phyloP scores from a whole-genome alignment of 2,888 invertebrate species.

The Gymnoscelis rufifasciata region DNA sequence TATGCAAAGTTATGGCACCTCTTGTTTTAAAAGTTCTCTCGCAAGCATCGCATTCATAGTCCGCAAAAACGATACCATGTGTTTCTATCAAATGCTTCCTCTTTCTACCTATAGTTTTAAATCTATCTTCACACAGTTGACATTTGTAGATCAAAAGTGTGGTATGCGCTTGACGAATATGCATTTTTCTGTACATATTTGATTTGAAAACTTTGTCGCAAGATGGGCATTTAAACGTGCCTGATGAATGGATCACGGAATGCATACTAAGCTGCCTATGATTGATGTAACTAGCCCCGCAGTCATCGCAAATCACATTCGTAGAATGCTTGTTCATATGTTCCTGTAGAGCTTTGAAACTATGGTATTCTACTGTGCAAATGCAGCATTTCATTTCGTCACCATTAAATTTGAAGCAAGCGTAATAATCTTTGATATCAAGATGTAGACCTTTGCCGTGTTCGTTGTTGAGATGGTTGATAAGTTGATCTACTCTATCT shows the following conservation, averaged over 20 bases:
- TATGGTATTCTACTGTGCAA: constrained; percentile 37
- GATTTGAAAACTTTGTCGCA: constrained; percentile 20
- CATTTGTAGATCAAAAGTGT: constrained; percentile 37
- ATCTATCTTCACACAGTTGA: constrained; percentile 45
- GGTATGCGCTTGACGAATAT: constrained; percentile 14
- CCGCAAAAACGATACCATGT: constrained; percentile 40
- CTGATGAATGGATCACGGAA: constrained; percentile 42
- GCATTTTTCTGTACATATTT: constrained; percentile 6
- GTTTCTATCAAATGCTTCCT: constrained; percentile 48
- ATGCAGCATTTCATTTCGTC: constrained; percentile 38
- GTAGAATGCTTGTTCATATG: constrained; percentile 52
- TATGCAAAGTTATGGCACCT: constrained; percentile 38
- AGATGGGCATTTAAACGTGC: constrained; percentile 29
- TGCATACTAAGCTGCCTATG: constrained; percentile 37
- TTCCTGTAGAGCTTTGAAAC: constrained; percentile 42
- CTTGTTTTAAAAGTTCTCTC: constrained; percentile 48
- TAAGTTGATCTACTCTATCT: constrained; percentile 32
- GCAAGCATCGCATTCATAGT: constrained; percentile 51
- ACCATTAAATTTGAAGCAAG: constrained; percentile 46
- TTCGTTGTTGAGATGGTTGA: constrained; percentile 35
- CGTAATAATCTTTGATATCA: constrained; percentile 37
- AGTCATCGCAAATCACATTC: constrained; percentile 46
- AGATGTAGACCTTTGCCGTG: constrained; percentile 40
- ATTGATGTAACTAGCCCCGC: constrained; percentile 33
- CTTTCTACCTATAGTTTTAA: constrained; percentile 34